Base-by-base conservation (phyloP, 2,888 invertebrate species). In the Drosophila paramelanica region DNA sequence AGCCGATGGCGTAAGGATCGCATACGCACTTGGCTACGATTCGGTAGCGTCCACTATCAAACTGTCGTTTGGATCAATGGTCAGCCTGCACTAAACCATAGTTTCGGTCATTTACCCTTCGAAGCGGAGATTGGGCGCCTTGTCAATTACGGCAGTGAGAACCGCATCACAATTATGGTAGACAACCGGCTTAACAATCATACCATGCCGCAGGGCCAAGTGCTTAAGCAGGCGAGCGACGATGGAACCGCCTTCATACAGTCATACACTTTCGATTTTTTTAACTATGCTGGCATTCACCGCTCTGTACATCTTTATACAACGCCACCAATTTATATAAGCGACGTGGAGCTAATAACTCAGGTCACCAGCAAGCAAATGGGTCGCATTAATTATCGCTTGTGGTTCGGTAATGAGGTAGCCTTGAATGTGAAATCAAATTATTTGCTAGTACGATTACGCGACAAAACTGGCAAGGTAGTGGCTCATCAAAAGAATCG, bases 261-360 rank as follows among this genome's bases (percentile, higher is more conserved):
- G 91, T 93, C 94, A 0, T 97, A 97, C 87, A 95, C 96, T 14
- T 98, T 99, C 91, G 99, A 99, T 91, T 99, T 99, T 93, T 99
- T 98, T 93, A 99, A 99, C 93, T 99, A 99, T 92, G 99, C 99
- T 8, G 99, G 99, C 2, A 98, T 99, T 73, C 98, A 99, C 91
- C 95, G 99, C 53, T 95, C 98, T 3, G 98, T 99, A 13, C 94
- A 96, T 75, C 92, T 99, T 3, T 97, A 97, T 92, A 96, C 98
- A 1, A 98, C 97, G 1, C 98, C 98, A 0, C 93, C 93, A 68
- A 93, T 94, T 1, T 97, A 95, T 92, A 95, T 98, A 27, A 95
- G 96, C 85, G 98, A 98, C 90, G 95, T 99, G 57, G 95, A 95
- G 13, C 94, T 98, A 10, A 94, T 93, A 69, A 98, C 98, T 0